phyloP scores from a whole-genome alignment of 2,113 vertebrate species.

The Malaclemys terrapin region DNA sequence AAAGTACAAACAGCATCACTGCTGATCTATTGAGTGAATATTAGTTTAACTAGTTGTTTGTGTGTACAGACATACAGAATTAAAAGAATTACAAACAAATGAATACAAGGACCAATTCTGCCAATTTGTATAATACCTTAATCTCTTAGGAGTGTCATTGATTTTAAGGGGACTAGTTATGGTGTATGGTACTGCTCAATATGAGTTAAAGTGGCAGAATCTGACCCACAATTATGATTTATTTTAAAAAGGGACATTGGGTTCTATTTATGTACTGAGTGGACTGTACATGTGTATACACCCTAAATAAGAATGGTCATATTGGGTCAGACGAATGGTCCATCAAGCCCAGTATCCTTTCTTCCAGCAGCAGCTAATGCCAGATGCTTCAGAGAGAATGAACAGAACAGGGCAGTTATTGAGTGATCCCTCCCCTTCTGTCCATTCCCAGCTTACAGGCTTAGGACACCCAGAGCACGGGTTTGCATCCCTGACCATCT shows the following conservation, averaged over 20 bases:
- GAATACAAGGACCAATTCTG: background rate
- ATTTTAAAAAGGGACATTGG: background rate
- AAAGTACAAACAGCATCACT: background rate
- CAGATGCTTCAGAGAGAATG: background rate
- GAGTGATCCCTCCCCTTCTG: background rate
- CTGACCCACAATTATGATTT: background rate
- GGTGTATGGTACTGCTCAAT: background rate
- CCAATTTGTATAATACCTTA: slow-evolving; percentile 20
- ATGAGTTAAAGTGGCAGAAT: background rate
- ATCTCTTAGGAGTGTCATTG: background rate
- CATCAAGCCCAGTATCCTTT: background rate
- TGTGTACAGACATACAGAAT: background rate
- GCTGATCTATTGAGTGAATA: background rate
- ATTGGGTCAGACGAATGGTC: background rate
- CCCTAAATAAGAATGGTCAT: background rate
- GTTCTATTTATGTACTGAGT: background rate
- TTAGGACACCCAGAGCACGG: background rate
- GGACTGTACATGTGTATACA: background rate
- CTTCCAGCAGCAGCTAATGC: background rate
- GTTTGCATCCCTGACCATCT: background rate
- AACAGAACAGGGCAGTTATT: background rate
- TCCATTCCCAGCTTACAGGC: background rate
- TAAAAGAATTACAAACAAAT: background rate
- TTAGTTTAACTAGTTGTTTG: slow-evolving; percentile 3
- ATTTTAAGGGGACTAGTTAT: background rate